phyloP scores from a whole-genome alignment of 2,113 vertebrate species.

The Glareola pratincola region DNA sequence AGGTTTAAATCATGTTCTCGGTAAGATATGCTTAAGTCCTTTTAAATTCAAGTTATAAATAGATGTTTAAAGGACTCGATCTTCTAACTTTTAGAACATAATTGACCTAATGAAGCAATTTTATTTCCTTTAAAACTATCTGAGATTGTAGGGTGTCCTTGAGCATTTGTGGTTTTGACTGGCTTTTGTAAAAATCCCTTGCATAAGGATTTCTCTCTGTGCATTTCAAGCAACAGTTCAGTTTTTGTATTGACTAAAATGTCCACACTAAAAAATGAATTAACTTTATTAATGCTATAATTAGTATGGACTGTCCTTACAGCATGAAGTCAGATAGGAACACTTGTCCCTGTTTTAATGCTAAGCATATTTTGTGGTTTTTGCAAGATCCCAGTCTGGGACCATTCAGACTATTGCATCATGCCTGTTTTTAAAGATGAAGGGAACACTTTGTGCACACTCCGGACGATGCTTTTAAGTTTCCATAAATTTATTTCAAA shows the following conservation, averaged over 20 bases:
- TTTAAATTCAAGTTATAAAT: not conserved
- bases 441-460: constrained; percentile 14
- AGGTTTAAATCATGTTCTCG: not conserved
- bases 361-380: constrained; percentile 21
- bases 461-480: not conserved
- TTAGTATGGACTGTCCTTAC: not conserved
- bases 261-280: not conserved
- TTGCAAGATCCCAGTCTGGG: not conserved
- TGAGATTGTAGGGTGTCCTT: not conserved
- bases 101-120: not conserved
- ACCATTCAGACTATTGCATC: constrained; percentile 28
- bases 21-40: not conserved
- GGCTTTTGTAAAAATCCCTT: not conserved
- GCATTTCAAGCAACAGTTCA: not conserved
- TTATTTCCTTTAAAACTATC: not conserved
- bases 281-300: not conserved
- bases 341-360: not conserved
- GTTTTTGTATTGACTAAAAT: not conserved
- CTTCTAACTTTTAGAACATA: not conserved
- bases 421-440: constrained; percentile 41
- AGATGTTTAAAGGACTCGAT: not conserved
- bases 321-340: not conserved
- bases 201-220: not conserved
- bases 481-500: constrained; percentile 21
- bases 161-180: not conserved